phyloP scores from a whole-genome alignment of 2,797 vertebrate species.

The Mormyrops attenuatus region DNA sequence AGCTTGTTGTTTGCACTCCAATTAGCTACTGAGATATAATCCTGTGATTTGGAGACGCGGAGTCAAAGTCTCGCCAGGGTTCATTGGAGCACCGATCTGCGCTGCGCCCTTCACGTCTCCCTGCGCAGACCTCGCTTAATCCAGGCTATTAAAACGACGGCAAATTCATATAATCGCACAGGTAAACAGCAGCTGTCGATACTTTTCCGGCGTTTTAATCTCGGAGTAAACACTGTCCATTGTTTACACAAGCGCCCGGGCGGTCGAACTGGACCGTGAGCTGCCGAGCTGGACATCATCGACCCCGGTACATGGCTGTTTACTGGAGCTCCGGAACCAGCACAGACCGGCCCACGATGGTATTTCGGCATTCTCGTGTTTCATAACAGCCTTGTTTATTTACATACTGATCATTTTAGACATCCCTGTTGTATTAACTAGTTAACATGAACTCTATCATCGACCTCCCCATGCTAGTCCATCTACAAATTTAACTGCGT shows the following conservation, averaged over 20 bases:
- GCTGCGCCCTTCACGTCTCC: slow-evolving; percentile 33
- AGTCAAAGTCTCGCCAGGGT: slow-evolving; percentile 28
- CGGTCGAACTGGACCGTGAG: neutral
- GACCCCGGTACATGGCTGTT: slow-evolving; percentile 12
- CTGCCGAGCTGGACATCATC: neutral
- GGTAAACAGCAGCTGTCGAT: slow-evolving; percentile 34
- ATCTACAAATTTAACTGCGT: neutral
- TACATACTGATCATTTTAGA: slow-evolving; percentile 23
- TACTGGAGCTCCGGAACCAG: slow-evolving; percentile 21
- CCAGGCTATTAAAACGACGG: slow-evolving; percentile 44
- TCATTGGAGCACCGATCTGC: slow-evolving; percentile 25
- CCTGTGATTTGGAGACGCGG: neutral
- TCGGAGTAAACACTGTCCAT: neutral
- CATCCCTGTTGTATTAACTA: neutral
- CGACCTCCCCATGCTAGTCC: neutral
- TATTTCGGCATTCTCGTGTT: slow-evolving; percentile 32
- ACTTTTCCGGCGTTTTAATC: neutral
- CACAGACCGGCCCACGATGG: neutral
- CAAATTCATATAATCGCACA: slow-evolving; percentile 45
- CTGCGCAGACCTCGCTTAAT: slow-evolving; percentile 43
- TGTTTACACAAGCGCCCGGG: neutral
- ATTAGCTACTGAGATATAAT: neutral
- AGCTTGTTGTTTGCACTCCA: slow-evolving; percentile 22
- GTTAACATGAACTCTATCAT: neutral
- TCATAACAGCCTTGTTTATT: slow-evolving; percentile 23